These are phyloP conservation scores for Apaloderma vittatum DNA, from an alignment of 2,113 vertebrate species.

Conservation along the genomic window DNA sequence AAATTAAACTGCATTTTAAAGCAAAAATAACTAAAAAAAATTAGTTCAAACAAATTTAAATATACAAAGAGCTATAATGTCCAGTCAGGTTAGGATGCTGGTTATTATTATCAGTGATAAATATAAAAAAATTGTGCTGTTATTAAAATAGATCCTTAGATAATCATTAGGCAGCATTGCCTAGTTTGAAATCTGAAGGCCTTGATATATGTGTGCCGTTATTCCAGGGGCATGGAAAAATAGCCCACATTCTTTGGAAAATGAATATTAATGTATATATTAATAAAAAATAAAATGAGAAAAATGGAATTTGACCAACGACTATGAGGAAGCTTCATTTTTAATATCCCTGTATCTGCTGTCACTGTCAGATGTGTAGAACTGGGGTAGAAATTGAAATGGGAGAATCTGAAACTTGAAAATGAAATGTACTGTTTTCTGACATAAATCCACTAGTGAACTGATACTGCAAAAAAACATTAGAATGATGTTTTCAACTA, in stretches of 20 bases:
- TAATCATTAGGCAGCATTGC: neutral
- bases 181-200: neutral
- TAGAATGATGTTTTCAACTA: neutral
- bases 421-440: neutral
- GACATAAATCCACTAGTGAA: neutral
- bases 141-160: neutral
- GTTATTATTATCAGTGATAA: neutral
- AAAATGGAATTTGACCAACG: neutral
- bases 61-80: neutral
- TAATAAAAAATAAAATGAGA: neutral
- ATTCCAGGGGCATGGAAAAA: neutral
- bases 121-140: neutral
- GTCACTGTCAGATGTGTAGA: neutral
- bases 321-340: neutral
- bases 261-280: neutral
- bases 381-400: neutral
- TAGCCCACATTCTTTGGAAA: neutral
- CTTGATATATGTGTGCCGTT: neutral
- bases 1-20: neutral
- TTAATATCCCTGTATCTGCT: neutral
- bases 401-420: neutral
- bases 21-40: neutral
- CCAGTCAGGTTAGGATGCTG: neutral
- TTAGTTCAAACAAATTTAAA: neutral
- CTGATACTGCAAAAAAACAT: neutral